These are phyloP conservation scores for Cygnus olor DNA, from an alignment of 2,797 vertebrate species.

Conservation along the genomic window DNA sequence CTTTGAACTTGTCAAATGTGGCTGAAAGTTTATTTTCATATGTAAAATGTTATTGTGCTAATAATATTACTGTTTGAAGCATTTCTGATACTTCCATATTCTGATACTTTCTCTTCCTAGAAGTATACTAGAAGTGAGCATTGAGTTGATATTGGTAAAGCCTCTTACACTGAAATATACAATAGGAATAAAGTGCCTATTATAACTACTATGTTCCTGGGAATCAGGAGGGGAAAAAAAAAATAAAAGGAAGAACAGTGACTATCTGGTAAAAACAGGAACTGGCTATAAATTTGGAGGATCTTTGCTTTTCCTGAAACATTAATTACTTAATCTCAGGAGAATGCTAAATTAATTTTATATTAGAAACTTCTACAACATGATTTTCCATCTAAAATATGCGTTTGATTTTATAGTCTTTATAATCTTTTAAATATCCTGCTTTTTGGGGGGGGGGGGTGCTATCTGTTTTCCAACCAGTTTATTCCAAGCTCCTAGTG, in stretches of 20 bases:
- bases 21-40: neutral
- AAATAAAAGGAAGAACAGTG: neutral
- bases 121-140: neutral
- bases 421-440: constrained; percentile 71
- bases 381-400: constrained; percentile 65
- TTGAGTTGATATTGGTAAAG: neutral
- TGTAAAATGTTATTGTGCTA: neutral
- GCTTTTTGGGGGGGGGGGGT: neutral
- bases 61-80: neutral
- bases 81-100: neutral
- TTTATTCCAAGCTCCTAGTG: constrained; percentile 72
- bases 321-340: constrained; percentile 74
- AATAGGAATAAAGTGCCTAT: constrained; percentile 16
- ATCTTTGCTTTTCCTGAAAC: constrained; percentile 66
- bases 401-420: constrained; percentile 70
- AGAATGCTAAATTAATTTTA: constrained; percentile 76
- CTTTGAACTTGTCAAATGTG: neutral
- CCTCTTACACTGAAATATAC: neutral
- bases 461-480: constrained; percentile 71
- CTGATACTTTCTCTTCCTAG: neutral
- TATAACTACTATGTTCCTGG: neutral
- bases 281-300: constrained; percentile 57
- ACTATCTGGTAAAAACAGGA: constrained; percentile 65
- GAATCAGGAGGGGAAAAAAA: neutral
- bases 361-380: constrained; percentile 59